Base-by-base conservation (phyloP, 2,113 vertebrate genomes). In the Crotophaga sulcirostris region DNA sequence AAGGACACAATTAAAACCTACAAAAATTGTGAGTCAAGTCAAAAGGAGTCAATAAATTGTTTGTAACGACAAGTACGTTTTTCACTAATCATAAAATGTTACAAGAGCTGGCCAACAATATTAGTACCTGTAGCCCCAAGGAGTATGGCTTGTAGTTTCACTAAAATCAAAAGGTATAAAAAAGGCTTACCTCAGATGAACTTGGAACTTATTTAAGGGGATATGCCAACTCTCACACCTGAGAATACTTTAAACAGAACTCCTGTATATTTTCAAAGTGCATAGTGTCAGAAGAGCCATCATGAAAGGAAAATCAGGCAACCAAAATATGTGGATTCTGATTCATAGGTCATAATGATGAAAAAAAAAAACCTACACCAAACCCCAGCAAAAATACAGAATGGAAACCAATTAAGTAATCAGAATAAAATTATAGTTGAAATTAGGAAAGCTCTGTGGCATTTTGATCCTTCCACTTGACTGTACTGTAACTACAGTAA, bases 1-100 rank as follows among this genome's bases (percentile, higher is more conserved):
- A 12, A 92, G 76, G 72, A 90, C 88, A 94, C 91, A 90, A 84
- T 80, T 89, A 78, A 90, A 94, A 70, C 9, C 51, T 84, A 63
- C 13, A 55, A 47, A 87, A 78, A 84, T 63, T 21, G 60, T 34
- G 38, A 84, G 11, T 29, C 18, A 86, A 84, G 42, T 87, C 64
- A 89, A 88, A 81, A 34, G 42, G 36, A 90, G 55, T 84, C 86
- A 93, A 80, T 87, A 91, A 89, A 84, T 49, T 16, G 24, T 52
- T 73, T 83, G 31, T 47, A 90, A 94, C 44, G 54, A 90, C 54
- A 93, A 95, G 63, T 70, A 51, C 5, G 82, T 84, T 86, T 91
- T 91, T 58, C 47, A 76, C 38, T 84, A 73, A 77, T 66, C 58
- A 72, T 13, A 77, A 70, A 77, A 77, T 12, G 42, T 47, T 93